A percentile compares a stretch with the other conserved stretches of the same genome.
Evolutionary conservation across 1,140 invertebrate species (phyloP).

Genomic region (Gonatopus flavifemur): DNA sequence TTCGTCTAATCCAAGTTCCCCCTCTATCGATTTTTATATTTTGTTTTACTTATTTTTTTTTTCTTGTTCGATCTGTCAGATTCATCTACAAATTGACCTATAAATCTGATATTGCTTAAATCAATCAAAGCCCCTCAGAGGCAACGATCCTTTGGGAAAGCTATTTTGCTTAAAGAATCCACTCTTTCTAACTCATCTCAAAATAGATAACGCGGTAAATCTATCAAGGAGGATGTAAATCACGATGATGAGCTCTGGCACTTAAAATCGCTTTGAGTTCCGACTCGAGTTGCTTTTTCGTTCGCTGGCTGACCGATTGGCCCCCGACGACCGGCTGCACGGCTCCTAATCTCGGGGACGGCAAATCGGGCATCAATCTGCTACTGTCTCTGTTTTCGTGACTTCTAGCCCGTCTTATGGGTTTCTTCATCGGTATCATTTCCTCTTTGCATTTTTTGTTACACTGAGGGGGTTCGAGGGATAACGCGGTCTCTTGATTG

Average conservation of each 20-base stretch:
- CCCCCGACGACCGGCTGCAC: conserved; percentile 52
- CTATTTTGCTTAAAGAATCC: conserved; percentile 31
- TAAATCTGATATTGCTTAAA: conserved; percentile 59
- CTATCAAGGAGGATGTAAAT: conserved; percentile 57
- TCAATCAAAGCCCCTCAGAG: conserved; percentile 58
- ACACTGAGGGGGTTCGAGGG: conserved; percentile 22
- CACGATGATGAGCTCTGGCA: conserved; percentile 55
- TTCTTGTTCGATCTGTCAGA: conserved; percentile 31
- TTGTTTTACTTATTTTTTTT: conserved; percentile 15
- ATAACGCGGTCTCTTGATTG: conserved; percentile 36
- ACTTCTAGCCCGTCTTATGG: conserved; percentile 50
- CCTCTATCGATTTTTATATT: conserved; percentile 8
- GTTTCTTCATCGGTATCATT: conserved; percentile 37
- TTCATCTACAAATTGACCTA: conserved; percentile 58
- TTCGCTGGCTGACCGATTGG: conserved; percentile 49
- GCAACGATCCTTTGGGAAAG: conserved; percentile 47
- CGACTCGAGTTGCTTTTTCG: conserved; percentile 55
- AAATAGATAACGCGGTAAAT: conserved; percentile 7
- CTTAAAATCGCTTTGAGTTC: conserved; percentile 55
- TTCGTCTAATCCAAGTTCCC: conserved; percentile 4
- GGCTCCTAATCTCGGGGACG: conserved; percentile 44
- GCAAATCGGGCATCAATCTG: conserved; percentile 36
- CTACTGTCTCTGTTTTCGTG: conserved; percentile 51
- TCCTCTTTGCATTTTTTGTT: conserved; percentile 38
- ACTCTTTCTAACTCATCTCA: conserved; percentile 5